Conservation (phyloP, 37 sponge, comb jelly and placozoan genomes). For the Corticium candelabrum region DNA sequence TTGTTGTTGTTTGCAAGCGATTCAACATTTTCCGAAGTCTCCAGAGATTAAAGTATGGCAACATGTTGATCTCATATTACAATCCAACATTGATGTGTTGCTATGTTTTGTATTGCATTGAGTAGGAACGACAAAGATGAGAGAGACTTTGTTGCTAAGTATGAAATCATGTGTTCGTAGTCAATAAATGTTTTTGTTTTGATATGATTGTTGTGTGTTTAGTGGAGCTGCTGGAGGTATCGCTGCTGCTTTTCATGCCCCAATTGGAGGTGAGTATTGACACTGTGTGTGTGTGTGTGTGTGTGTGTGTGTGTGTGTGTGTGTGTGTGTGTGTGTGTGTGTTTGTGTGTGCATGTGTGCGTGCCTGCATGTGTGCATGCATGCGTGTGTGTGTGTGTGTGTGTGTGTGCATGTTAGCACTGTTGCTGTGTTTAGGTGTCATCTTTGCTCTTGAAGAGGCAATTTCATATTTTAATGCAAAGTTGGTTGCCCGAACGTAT, state of each 20-base stretch:
- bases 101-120: too few relatives aligned
- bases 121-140: slow-evolving; percentile 2
- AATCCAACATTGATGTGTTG: too few relatives aligned
- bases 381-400: too few relatives aligned
- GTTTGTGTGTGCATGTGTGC: too few relatives aligned
- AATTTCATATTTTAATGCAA: neutral
- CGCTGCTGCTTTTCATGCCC: slow-evolving; percentile 11
- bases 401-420: too few relatives aligned
- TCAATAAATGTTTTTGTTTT: neutral
- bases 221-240: slow-evolving; percentile 12
- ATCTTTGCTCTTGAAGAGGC: slow-evolving; percentile 6
- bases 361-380: too few relatives aligned
- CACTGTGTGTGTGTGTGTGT: too few relatives aligned
- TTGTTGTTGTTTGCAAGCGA: neutral
- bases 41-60: neutral
- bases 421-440: neutral
- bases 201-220: neutral
- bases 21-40: neutral
- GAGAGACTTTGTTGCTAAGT: slow-evolving; percentile 5
- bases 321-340: too few relatives aligned
- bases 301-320: too few relatives aligned
- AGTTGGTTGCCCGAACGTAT: neutral
- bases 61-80: too few relatives aligned
- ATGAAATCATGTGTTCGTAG: neutral
- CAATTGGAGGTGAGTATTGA: slow-evolving; percentile 9